Percentiles rank a stretch among this genome's conserved stretches.
These are phyloP conservation scores for Grallaria varia DNA, from an alignment of 2,113 vertebrate species.

Conservation along the genomic window DNA sequence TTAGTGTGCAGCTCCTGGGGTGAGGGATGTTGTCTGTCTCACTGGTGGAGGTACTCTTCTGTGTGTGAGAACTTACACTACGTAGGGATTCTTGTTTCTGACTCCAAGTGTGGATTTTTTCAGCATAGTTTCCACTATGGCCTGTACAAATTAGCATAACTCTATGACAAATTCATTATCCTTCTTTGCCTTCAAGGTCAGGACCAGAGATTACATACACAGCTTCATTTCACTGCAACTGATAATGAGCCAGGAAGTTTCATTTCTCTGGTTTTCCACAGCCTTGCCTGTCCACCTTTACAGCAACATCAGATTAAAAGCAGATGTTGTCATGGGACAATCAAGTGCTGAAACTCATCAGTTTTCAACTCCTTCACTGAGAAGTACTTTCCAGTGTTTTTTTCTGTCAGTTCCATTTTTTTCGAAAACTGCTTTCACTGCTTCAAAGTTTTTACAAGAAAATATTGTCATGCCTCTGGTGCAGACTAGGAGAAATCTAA, in stretches of 20 bases:
- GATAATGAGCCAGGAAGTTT: slow-evolving; percentile 7
- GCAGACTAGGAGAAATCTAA: slow-evolving; percentile 54
- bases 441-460: slow-evolving; percentile 65
- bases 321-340: background rate
- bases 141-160: background rate
- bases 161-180: background rate
- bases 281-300: slow-evolving; percentile 14
- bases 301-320: slow-evolving; percentile 45
- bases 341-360: slow-evolving; percentile 53
- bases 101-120: background rate
- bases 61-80: background rate
- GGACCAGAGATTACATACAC: background rate
- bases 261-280: background rate
- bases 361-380: slow-evolving; percentile 50
- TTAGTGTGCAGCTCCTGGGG: no score
- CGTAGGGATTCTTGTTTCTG: background rate
- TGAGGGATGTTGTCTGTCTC: background rate
- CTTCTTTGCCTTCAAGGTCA: background rate
- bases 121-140: background rate
- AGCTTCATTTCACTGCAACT: background rate
- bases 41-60: background rate
- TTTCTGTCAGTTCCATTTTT: slow-evolving; percentile 50
- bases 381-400: slow-evolving; percentile 42
- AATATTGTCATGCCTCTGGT: slow-evolving; percentile 45
- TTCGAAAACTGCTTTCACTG: slow-evolving; percentile 62